Base-by-base conservation (phyloP, 2,113 vertebrate genomes). In the Mus spicilegus region DNA sequence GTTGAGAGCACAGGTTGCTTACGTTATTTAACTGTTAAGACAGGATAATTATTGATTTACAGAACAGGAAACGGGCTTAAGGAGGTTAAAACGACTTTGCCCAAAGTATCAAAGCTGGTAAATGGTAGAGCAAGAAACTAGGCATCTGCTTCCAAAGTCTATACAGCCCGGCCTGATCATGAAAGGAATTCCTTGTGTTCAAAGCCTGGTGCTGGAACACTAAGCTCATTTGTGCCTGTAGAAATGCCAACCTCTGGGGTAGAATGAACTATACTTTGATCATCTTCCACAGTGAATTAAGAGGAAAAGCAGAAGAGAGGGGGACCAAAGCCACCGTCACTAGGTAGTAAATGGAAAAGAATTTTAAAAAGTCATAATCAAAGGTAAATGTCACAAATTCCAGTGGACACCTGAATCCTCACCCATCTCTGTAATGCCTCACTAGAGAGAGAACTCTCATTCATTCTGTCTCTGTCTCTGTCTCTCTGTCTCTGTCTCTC, bases 231-330 rank as follows among this genome's bases (percentile, higher is more conserved):
- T 89, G 70, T 91, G 93, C 84, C 95, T 85, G 87, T 70, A 94
- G 87, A 96, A 96, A 95, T 93, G 90, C 90, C 91, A 91, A 2
- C 58, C 84, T 95, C 91, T 93, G 51, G 39, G 33, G 67, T 63
- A 96, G 93, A 96, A 97, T 91, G 91, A 96, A 97, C 87, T 42
- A 77, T 39, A 92, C 95, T 97, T 97, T 96, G 96, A 97, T 96
- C 95, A 95, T 96, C 93, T 90, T 92, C 93, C 93, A 93, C 90
- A 90, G 24, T 77, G 84, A 96, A 97, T 90, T 86, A 95, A 72
- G 72, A 95, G 69, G 75, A 90, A 91, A 94, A 73, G 81, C 54
- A 93, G 56, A 95, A 95, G 67, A 96, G n/a, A 91, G 75, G 69
- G 69, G 22, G 49, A 95, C 85, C 49, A 69, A 95, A 69, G 91